phyloP scores from a whole-genome alignment of 1,140 invertebrate species.

The Drosophila yakuba region DNA sequence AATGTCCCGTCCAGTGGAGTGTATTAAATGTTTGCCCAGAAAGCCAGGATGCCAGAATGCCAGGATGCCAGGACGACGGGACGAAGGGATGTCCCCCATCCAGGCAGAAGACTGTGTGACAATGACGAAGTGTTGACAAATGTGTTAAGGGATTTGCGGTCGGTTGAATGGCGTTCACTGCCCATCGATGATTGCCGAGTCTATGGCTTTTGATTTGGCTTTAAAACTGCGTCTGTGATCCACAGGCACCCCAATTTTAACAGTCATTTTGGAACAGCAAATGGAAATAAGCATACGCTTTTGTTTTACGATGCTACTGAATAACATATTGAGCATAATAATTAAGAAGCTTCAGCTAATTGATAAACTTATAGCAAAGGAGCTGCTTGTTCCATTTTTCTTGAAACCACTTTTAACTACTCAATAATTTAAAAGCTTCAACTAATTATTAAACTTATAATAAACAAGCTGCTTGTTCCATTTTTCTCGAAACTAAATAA shows the following conservation, averaged over 20 bases:
- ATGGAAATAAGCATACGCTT: not conserved
- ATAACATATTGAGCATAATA: no score
- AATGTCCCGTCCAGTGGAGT: constrained; percentile 56
- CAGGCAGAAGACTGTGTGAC: constrained; percentile 40
- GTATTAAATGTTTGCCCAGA: constrained; percentile 76
- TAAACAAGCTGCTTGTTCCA: no score
- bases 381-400: no score
- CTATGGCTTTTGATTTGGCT: constrained; percentile 66
- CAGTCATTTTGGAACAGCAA: not conserved
- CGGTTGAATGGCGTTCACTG: constrained; percentile 42
- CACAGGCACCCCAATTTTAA: not conserved
- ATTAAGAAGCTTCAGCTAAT: no score
- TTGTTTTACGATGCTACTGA: not conserved
- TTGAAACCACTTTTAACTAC: no score
- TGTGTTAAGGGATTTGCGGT: constrained; percentile 83
- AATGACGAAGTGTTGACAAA: constrained; percentile 84
- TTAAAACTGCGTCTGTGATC: constrained; percentile 23
- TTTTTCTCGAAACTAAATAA: no score
- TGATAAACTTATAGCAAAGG: no score
- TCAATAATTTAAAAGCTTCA: no score
- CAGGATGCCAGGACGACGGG: no score
- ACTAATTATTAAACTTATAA: no score
- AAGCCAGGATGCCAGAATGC: constrained; percentile 4
- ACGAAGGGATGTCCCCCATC: not conserved
- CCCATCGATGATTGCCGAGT: constrained; percentile 62